phyloP scores from a whole-genome alignment of 2,113 vertebrate genomes.

The Sisor rabdophorus region DNA sequence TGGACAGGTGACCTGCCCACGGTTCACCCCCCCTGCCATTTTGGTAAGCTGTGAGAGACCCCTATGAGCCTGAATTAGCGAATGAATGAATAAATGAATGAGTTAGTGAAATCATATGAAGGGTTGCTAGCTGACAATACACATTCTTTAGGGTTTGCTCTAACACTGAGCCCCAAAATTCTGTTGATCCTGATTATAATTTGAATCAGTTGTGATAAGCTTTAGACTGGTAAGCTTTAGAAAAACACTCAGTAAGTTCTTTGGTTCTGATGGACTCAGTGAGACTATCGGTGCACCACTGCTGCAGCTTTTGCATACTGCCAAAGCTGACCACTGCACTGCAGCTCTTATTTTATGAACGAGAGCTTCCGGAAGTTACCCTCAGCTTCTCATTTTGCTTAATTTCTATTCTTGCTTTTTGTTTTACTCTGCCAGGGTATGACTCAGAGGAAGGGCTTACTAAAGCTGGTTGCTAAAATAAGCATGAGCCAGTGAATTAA shows the following conservation, averaged over 20 bases:
- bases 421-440: slow-evolving; percentile 36
- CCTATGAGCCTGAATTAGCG: too few species aligned
- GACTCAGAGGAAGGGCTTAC: slow-evolving; percentile 36
- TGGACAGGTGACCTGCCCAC: too few species aligned
- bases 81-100: too few species aligned
- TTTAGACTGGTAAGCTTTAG: neutral
- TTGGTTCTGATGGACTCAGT: neutral
- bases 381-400: neutral
- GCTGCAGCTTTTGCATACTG: neutral
- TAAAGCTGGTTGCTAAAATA: slow-evolving; percentile 19
- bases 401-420: slow-evolving; percentile 28
- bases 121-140: neutral
- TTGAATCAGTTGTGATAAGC: neutral
- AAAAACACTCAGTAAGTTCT: neutral
- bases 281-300: neutral
- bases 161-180: neutral
- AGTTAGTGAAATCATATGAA: neutral
- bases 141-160: neutral
- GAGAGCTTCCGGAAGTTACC: slow-evolving; percentile 31
- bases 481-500: neutral
- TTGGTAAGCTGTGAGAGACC: too few species aligned
- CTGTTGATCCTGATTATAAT: neutral
- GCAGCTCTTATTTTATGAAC: slow-evolving; percentile 44
- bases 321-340: slow-evolving; percentile 30
- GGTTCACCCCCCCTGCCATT: too few species aligned